Percentiles rank a stretch among this genome's conserved stretches.
These are phyloP conservation scores for Pseudomyrmex dendroicus DNA, from an alignment of 1,140 invertebrate genomes.

Conservation along the genomic window DNA sequence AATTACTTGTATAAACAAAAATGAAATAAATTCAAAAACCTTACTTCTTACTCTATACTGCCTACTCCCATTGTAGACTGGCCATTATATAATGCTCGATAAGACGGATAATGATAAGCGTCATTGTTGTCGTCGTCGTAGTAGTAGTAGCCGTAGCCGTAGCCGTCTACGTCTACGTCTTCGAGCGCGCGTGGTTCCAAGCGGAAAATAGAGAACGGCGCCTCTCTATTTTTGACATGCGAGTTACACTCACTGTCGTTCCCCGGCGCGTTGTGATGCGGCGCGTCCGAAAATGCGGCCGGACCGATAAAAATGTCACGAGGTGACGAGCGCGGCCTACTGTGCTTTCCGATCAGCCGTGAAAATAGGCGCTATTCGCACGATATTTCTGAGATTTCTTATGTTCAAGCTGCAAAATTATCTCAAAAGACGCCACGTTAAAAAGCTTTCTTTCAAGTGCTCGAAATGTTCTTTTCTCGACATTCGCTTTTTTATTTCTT, in stretches of 20 bases:
- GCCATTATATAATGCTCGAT: constrained; percentile 73
- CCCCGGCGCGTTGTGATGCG: constrained; percentile 35
- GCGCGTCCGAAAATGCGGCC: constrained; percentile 49
- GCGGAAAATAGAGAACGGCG: constrained; percentile 55
- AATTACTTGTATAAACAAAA: no score
- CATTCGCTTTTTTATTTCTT: neutral
- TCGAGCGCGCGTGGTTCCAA: constrained; percentile 8
- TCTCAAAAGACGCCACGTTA: neutral
- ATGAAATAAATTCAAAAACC: no score
- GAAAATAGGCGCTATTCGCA: constrained; percentile 7
- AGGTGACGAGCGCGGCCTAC: constrained; percentile 18
- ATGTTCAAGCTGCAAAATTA: no score
- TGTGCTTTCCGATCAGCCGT: constrained; percentile 20
- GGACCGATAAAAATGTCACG: constrained; percentile 58
- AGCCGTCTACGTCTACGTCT: neutral
- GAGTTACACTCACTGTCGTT: constrained; percentile 56
- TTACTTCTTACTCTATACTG: no score
- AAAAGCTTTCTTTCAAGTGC: neutral
- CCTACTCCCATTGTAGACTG: no score
- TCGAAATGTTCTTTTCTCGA: neutral
- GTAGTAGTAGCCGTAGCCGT: neutral
- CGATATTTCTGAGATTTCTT: neutral
- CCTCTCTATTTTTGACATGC: constrained; percentile 72
- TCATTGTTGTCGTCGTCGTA: constrained; percentile 4
- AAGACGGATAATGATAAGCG: constrained; percentile 68